Percentiles rank a stretch among this genome's conserved stretches.
Conservation (phyloP, 2,888 invertebrate species). For the Euzetes globulus region DNA sequence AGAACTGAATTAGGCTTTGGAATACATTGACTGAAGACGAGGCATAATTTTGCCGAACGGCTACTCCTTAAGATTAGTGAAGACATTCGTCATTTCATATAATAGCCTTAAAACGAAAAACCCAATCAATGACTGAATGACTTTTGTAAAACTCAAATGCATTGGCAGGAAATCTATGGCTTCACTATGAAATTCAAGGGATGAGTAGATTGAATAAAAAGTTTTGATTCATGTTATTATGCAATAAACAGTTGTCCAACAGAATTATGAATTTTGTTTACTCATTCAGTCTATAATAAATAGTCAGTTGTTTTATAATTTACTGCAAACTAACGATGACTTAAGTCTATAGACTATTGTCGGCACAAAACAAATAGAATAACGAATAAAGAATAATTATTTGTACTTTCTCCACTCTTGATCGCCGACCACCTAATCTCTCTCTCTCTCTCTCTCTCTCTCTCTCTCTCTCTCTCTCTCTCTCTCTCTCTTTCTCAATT, state of each 20-base stretch:
- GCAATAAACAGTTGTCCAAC: no score
- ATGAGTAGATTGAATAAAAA: no score
- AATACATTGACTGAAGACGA: no score
- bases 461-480: background rate
- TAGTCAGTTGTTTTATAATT: background rate
- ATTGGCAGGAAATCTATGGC: no score
- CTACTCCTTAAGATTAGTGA: no score
- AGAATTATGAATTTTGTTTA: background rate
- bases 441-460: constrained; percentile 2
- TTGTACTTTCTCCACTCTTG: background rate
- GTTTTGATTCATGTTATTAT: no score
- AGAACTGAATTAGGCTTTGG: background rate
- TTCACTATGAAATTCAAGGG: no score
- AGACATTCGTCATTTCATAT: no score
- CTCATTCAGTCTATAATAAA: background rate
- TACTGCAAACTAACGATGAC: background rate
- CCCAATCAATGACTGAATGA: no score
- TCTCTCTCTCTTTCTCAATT: background rate
- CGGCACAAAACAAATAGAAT: background rate
- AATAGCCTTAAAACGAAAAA: no score
- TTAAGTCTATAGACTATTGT: background rate
- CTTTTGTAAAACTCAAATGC: no score
- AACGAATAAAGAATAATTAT: background rate
- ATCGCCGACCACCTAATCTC: background rate
- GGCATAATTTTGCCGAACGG: no score